Percentiles rank a stretch among this genome's conserved stretches.
Evolutionary conservation across 2,113 vertebrate species (phyloP).

Genomic region (Odontesthes bonariensis): DNA sequence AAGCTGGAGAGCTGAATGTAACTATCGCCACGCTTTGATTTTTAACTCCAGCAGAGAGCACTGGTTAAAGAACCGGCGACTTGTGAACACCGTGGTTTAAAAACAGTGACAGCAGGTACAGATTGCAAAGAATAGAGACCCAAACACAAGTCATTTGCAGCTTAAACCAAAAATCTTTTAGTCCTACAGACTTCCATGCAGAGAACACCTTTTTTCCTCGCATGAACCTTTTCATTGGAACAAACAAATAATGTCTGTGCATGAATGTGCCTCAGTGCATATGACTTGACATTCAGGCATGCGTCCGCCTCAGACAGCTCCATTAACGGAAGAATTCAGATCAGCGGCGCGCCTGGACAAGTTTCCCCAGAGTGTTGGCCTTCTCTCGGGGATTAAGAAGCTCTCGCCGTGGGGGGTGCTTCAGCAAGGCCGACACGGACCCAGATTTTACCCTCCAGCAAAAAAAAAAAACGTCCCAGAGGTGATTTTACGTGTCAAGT

Average conservation of each 20-base stretch:
- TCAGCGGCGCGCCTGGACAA: conserved; percentile 33
- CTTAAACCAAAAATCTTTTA: not conserved
- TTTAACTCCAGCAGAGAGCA: too few relatives aligned
- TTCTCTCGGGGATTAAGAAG: conserved; percentile 37
- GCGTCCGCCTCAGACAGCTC: conserved; percentile 15
- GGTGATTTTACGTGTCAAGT: not conserved
- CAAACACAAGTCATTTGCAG: not conserved
- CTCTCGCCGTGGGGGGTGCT: not conserved
- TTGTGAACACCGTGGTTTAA: too few relatives aligned
- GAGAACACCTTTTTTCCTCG: conserved; percentile 1
- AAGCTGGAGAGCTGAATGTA: too few relatives aligned
- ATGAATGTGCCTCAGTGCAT: not conserved
- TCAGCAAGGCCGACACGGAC: conserved; percentile 4
- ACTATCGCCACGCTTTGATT: too few relatives aligned
- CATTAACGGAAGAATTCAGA: conserved; percentile 31
- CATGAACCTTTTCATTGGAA: not conserved
- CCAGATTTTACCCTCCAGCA: conserved; percentile 27
- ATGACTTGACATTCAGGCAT: conserved; percentile 27
- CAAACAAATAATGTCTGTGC: conserved; percentile 2
- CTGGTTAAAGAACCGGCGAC: too few relatives aligned
- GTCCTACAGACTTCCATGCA: not conserved
- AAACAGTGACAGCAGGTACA: too few relatives aligned
- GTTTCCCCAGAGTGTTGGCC: conserved; percentile 30
- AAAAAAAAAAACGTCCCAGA: not conserved
- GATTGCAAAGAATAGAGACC: too few relatives aligned